phyloP scores from a whole-genome alignment of 2,113 vertebrate species.

The Calidris pygmaea region DNA sequence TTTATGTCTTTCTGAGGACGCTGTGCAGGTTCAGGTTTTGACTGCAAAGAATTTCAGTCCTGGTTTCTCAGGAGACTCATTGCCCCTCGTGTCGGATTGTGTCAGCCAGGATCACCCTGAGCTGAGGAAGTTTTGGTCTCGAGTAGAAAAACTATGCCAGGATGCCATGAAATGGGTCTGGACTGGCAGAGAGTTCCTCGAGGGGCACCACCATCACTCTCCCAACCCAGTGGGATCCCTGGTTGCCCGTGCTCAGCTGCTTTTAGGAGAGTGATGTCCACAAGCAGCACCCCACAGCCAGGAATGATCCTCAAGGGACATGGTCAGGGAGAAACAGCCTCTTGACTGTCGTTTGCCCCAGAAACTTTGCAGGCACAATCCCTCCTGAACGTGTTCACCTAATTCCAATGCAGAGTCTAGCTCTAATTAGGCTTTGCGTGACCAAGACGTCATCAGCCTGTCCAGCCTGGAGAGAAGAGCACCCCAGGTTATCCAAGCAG shows the following conservation, averaged over 20 bases:
- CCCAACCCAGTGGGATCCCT: neutral
- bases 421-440: neutral
- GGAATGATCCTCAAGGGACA: neutral
- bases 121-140: neutral
- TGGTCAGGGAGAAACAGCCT: neutral
- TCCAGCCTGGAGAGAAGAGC: neutral
- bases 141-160: neutral
- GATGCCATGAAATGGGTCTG: neutral
- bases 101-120: neutral
- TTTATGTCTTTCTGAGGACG: neutral
- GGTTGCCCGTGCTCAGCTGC: neutral
- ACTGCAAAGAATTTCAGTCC: neutral
- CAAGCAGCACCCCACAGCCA: neutral
- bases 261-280: neutral
- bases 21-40: neutral
- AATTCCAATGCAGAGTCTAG: neutral
- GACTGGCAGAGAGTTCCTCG: neutral
- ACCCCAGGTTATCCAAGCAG: neutral
- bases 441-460: neutral
- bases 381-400: neutral
- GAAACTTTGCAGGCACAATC: too few relatives aligned
- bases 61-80: neutral
- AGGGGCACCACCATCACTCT: neutral
- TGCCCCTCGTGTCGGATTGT: fast-evolving
- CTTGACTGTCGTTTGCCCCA: neutral